A percentile compares a stretch with the other conserved stretches of the same genome.
Evolutionary conservation across 1,140 invertebrate species (phyloP).

Genomic region (Caenorhabditis brenneri): DNA sequence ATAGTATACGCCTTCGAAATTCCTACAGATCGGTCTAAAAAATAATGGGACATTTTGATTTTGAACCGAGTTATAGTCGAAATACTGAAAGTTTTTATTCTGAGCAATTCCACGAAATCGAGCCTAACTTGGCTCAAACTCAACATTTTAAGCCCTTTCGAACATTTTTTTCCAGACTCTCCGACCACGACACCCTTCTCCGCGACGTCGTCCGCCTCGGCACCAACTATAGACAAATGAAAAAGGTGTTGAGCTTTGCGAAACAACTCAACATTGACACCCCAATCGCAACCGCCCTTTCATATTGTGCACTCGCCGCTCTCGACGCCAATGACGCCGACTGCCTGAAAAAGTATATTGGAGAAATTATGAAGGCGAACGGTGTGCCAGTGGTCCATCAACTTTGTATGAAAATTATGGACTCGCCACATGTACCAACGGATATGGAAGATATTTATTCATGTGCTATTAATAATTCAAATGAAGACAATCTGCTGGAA

Average conservation of each 20-base stretch:
- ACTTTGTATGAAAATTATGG: constrained; percentile 3
- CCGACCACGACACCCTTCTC: background rate
- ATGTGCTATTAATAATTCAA: background rate
- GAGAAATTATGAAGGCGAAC: constrained; percentile 19
- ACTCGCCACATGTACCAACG: background rate
- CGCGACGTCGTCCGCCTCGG: background rate
- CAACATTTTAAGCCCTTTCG: no score
- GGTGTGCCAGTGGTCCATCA: background rate
- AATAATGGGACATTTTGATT: no score
- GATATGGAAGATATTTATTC: constrained; percentile 30
- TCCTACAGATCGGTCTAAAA: no score
- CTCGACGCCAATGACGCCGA: background rate
- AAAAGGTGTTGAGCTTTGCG: background rate
- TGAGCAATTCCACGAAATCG: no score
- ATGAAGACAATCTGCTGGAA: background rate
- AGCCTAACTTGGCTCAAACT: no score
- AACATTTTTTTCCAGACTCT: background rate
- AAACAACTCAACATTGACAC: constrained; percentile 19
- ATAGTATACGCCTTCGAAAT: no score
- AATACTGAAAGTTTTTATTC: no score
- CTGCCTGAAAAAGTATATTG: constrained; percentile 12
- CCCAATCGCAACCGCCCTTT: background rate
- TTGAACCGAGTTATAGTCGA: no score
- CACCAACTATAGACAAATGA: constrained; percentile 15
- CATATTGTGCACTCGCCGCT: constrained; percentile 15